phyloP scores from a whole-genome alignment of 2,113 vertebrate species.

The mouse (Mus musculus) region GRCm39 chr3:60455501-60456000 shows the following conservation, averaged over 20 bases:
- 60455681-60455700: neutral
- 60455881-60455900: neutral
- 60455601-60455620: neutral
- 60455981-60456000: conserved; percentile 14
- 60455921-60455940: neutral
- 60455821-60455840: neutral
- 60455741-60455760: neutral
- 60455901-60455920: neutral
- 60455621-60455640: neutral
- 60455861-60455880: neutral
- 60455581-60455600: neutral
- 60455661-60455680: neutral
- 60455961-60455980: conserved; percentile 21
- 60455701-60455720: neutral
- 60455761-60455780: neutral
- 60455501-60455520: neutral
- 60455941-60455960: neutral
- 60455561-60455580: neutral
- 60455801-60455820: neutral
- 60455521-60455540: too few relatives aligned
- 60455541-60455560: too few relatives aligned
- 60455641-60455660: neutral
- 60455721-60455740: neutral
- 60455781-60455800: neutral
- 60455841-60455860: neutral